Conservation (phyloP, 2,797 vertebrate species). For the Sebastes nivosus region DNA sequence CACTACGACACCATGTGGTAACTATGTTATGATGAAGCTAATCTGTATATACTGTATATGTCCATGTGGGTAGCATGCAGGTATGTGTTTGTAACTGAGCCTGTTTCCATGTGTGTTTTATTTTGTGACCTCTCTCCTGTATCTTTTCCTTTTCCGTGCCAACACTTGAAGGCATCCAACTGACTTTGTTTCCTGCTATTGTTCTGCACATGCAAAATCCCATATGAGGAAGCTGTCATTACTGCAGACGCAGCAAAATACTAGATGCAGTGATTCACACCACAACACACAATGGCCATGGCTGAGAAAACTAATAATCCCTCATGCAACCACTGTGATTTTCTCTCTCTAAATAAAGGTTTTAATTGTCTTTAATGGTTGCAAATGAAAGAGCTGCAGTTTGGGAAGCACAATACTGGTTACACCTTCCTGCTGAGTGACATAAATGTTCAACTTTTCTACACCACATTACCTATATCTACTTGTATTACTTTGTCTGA, state of each 20-base stretch:
- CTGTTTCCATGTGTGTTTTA: neutral
- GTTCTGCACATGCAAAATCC: slow-evolving; percentile 64
- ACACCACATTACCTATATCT: neutral
- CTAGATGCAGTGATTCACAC: slow-evolving; percentile 14
- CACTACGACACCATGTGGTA: neutral
- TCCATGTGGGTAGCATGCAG: neutral
- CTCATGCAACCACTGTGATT: slow-evolving; percentile 38
- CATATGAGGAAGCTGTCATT: slow-evolving; percentile 74
- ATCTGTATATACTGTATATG: neutral
- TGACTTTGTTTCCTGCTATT: slow-evolving; percentile 77
- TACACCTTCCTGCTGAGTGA: slow-evolving; percentile 4
- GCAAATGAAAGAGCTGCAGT: slow-evolving; percentile 23
- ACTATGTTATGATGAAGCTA: neutral
- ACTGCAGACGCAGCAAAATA: slow-evolving; percentile 68
- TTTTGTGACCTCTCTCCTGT: slow-evolving; percentile 11
- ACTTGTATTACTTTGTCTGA: neutral
- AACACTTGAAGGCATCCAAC: slow-evolving; percentile 29
- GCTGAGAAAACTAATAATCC: slow-evolving; percentile 33
- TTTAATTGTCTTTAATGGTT: slow-evolving; percentile 16
- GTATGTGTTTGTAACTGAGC: neutral
- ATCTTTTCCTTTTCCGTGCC: slow-evolving; percentile 49
- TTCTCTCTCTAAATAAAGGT: slow-evolving; percentile 33
- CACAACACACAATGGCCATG: neutral
- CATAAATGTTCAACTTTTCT: neutral
- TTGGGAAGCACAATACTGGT: slow-evolving; percentile 3